Evolutionary conservation across 1,140 invertebrate genomes (phyloP).

Genomic region (Glossosoma conforme): DNA sequence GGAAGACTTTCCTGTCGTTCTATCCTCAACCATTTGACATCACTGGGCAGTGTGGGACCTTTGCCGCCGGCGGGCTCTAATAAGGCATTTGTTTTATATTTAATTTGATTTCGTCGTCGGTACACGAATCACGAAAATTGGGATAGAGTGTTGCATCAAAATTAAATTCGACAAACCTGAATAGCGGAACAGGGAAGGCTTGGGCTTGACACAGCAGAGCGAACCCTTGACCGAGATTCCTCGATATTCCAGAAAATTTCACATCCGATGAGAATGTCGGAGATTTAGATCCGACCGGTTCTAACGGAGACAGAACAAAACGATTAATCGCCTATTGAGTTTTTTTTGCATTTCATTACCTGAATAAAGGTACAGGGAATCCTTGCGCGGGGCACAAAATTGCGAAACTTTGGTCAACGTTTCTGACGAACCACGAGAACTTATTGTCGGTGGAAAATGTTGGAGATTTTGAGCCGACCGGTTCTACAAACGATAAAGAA

Average conservation of each 20-base stretch:
- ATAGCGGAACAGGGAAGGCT: slow-evolving; percentile 60
- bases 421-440: slow-evolving; percentile 46
- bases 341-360: slow-evolving; percentile 41
- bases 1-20: slow-evolving; percentile 37
- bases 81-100: slow-evolving; percentile 21
- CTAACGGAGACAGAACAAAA: slow-evolving; percentile 47
- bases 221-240: slow-evolving; percentile 52
- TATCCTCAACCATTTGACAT: slow-evolving; percentile 47
- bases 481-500: slow-evolving; percentile 38
- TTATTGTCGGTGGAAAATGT: slow-evolving; percentile 47
- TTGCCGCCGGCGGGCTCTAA: slow-evolving; percentile 61
- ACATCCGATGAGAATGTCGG: slow-evolving; percentile 63
- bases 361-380: slow-evolving; percentile 50
- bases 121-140: slow-evolving; percentile 61
- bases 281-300: slow-evolving; percentile 66
- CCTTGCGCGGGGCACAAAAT: slow-evolving; percentile 50
- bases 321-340: background rate
- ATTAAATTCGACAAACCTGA: slow-evolving; percentile 49
- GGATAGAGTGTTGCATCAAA: slow-evolving; percentile 59
- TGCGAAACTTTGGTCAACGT: slow-evolving; percentile 40
- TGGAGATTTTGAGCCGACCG: slow-evolving; percentile 43
- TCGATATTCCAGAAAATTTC: slow-evolving; percentile 54
- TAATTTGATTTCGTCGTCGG: slow-evolving; percentile 56
- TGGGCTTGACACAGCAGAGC: slow-evolving; percentile 67
- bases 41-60: slow-evolving; percentile 55